Conservation (phyloP, 1,140 invertebrate species). For the Coenobita brevimanus region DNA sequence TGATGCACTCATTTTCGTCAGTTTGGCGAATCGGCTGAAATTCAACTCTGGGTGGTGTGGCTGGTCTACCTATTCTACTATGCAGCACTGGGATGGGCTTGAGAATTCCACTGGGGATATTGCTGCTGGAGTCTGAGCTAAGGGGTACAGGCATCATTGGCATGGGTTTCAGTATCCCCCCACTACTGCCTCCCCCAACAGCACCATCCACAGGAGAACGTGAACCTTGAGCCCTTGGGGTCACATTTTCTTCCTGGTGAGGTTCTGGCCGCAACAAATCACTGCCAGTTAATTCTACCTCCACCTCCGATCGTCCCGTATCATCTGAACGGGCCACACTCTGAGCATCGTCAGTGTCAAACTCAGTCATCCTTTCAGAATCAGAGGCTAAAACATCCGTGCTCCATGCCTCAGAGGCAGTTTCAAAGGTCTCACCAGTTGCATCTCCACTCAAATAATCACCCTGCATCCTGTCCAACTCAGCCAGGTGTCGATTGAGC, state of each 20-base stretch:
- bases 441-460: slow-evolving; percentile 55
- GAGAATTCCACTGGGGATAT: slow-evolving; percentile 46
- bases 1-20: slow-evolving; percentile 37
- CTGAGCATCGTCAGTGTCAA: slow-evolving; percentile 86
- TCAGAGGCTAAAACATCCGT: slow-evolving; percentile 97
- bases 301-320: slow-evolving; percentile 80
- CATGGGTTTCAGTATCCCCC: slow-evolving; percentile 67
- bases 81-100: slow-evolving; percentile 57
- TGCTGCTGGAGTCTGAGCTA: slow-evolving; percentile 16
- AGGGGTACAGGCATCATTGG: slow-evolving; percentile 26
- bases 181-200: slow-evolving; percentile 62
- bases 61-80: slow-evolving; percentile 33
- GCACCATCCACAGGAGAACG: slow-evolving; percentile 42
- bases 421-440: slow-evolving; percentile 85
- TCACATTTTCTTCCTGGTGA: slow-evolving; percentile 66
- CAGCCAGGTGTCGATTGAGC: slow-evolving; percentile 60
- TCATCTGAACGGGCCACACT: slow-evolving; percentile 86
- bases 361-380: slow-evolving; percentile 92
- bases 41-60: slow-evolving; percentile 54
- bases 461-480: slow-evolving; percentile 58
- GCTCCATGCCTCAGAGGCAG: slow-evolving; percentile 96
- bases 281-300: slow-evolving; percentile 73
- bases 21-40: slow-evolving; percentile 50
- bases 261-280: slow-evolving; percentile 54
- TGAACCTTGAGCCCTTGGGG: slow-evolving; percentile 52